Base-by-base conservation (phyloP, 2,888 invertebrate genomes). In the Idaea straminata region DNA sequence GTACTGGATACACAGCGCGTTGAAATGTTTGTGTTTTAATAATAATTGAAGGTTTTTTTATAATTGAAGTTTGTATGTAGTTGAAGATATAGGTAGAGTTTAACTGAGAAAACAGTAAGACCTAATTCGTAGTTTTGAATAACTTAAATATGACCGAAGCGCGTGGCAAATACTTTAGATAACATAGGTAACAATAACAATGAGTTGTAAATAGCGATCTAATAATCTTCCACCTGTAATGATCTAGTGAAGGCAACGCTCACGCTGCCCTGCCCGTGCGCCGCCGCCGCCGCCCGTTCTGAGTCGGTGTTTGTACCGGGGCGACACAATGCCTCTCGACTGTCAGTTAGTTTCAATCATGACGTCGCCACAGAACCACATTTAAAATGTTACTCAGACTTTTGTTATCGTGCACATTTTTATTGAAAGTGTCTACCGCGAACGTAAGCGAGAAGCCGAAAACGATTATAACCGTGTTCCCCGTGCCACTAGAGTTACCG, bases 301-400 rank as follows among this genome's bases (percentile, higher is more conserved):
- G 81, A 84, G 78, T 80, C 81, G 84, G 77, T 84, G 85, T 86
- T 86, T 84, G 80, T 76, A 72, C 77, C 77, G 75, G 77, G 75
- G 77, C 76, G 76, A 77, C 77, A 81, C 76, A 80, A 77, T 77
- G 75, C 79, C 85, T 83, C 83, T 83, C 83, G 80, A 82, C 83
- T 77, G 77, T 76, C 83, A 76, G 72, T 86, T 83, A 92, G 91
- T 92, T 83, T 74, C 82, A 82, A 88, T 82, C 85, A 91, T 91
- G 89, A 83, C 86, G 84, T 78, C 80, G 87, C 62, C 76, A 71
- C 75, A 78, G 79, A 77, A 79, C 79, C 79, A 90, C 91, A 86
- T 83, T 83, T 86, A 92, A 91, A 91, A 92, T 92, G 92, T 90
- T 91, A 84, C 73, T 85, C 74, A 71, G n/a, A 66, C 59, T 66